phyloP scores from a whole-genome alignment of 2,113 vertebrate genomes.

The Galemys pyrenaicus region DNA sequence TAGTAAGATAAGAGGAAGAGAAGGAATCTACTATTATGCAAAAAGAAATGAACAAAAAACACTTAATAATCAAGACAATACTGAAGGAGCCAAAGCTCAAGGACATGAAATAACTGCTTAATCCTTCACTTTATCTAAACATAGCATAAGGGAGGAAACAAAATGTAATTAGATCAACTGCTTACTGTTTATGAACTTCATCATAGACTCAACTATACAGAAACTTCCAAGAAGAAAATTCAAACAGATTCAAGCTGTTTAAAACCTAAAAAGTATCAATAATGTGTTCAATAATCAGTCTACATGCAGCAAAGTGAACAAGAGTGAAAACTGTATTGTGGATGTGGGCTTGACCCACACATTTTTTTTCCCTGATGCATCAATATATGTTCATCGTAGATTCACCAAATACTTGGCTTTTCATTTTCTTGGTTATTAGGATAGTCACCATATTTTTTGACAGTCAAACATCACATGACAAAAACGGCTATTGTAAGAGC shows the following conservation, averaged over 20 bases:
- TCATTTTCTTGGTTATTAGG: slow-evolving; percentile 13
- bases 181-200: not conserved
- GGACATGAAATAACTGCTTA: not conserved
- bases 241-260: not conserved
- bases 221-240: not conserved
- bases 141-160: not conserved
- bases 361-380: not conserved
- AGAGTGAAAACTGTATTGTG: not conserved
- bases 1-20: not conserved
- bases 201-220: not conserved
- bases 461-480: not conserved
- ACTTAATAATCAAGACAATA: not conserved
- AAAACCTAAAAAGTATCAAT: not conserved
- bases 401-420: not conserved
- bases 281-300: not conserved
- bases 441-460: not conserved
- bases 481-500: not conserved
- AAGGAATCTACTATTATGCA: not conserved
- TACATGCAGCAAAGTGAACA: not conserved
- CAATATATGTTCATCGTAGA: not conserved
- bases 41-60: not conserved
- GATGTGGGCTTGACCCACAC: not conserved
- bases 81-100: not conserved
- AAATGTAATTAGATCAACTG: not conserved
- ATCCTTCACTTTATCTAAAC: not conserved